Evolutionary conservation across 1,140 invertebrate species (phyloP).

Genomic region (Bombus confusus): DNA sequence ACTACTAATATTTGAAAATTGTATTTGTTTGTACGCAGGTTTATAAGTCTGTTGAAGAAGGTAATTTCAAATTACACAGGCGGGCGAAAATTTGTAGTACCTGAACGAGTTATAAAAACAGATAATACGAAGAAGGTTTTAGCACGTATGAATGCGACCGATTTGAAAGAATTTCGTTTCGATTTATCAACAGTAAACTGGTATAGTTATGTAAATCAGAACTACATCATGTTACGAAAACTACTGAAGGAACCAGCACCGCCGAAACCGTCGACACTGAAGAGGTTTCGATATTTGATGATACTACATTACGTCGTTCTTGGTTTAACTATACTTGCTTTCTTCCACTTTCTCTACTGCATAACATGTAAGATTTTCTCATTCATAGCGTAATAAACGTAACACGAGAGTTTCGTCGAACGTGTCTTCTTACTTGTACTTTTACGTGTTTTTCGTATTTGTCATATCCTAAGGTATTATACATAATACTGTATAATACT

Average conservation of each 20-base stretch:
- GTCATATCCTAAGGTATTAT: too few relatives aligned
- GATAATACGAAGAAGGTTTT: background rate
- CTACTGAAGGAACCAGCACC: background rate
- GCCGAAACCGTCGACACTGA: background rate
- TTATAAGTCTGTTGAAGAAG: accelerated
- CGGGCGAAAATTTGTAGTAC: accelerated
- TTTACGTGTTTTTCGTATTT: background rate
- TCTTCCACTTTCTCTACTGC: background rate
- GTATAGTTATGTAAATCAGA: accelerated
- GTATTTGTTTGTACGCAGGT: too few relatives aligned
- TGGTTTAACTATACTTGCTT: background rate
- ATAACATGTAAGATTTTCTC: background rate
- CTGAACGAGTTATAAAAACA: background rate
- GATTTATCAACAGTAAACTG: background rate
- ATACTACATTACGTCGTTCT: background rate
- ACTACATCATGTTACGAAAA: accelerated
- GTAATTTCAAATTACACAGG: accelerated
- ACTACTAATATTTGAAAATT: background rate
- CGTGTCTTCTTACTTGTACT: background rate
- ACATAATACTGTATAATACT: too few relatives aligned
- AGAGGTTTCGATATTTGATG: background rate
- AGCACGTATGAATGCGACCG: background rate
- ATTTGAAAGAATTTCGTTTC: background rate
- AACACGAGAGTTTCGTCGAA: background rate
- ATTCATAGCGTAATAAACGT: background rate